A percentile compares a stretch with the other conserved stretches of the same genome.
Conservation (phyloP, 2,888 invertebrate species). For the Napeogenes inachia region DNA sequence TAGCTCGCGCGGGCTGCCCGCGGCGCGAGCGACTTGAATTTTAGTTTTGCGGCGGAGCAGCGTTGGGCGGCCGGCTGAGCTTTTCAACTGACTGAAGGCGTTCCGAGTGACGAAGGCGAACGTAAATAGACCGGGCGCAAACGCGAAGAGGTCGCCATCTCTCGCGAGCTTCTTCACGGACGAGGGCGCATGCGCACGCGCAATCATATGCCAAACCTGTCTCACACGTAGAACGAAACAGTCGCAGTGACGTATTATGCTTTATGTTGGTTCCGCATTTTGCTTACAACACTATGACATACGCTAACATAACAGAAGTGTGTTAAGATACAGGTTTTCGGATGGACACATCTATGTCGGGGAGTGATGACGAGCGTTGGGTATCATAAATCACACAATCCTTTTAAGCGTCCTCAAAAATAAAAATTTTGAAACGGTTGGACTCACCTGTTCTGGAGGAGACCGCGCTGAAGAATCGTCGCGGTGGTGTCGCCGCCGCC, state of each 20-base stretch:
- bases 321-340: conserved; percentile 55
- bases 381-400: conserved; percentile 47
- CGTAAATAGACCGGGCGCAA: conserved; percentile 76
- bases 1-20: conserved; percentile 65
- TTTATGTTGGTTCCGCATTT: conserved; percentile 70
- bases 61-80: conserved; percentile 71
- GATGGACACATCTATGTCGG: conserved; percentile 59
- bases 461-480: conserved; percentile 70
- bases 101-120: conserved; percentile 75
- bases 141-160: conserved; percentile 75
- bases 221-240: conserved; percentile 64
- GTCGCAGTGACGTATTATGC: conserved; percentile 65
- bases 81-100: conserved; percentile 76
- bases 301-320: conserved; percentile 35
- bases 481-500: conserved; percentile 81
- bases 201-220: conserved; percentile 72
- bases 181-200: conserved; percentile 74
- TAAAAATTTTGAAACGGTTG: conserved; percentile 49
- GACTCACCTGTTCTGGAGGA: conserved; percentile 73
- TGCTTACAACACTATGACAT: conserved; percentile 51
- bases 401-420: conserved; percentile 50
- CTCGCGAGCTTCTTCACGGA: conserved; percentile 76
- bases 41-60: conserved; percentile 56
- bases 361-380: conserved; percentile 53
- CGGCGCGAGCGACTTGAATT: conserved; percentile 41